Percentiles rank a stretch among this genome's conserved stretches.
These are phyloP conservation scores for Brevimyrus niger DNA, from an alignment of 2,113 vertebrate species.

Conservation along the genomic window DNA sequence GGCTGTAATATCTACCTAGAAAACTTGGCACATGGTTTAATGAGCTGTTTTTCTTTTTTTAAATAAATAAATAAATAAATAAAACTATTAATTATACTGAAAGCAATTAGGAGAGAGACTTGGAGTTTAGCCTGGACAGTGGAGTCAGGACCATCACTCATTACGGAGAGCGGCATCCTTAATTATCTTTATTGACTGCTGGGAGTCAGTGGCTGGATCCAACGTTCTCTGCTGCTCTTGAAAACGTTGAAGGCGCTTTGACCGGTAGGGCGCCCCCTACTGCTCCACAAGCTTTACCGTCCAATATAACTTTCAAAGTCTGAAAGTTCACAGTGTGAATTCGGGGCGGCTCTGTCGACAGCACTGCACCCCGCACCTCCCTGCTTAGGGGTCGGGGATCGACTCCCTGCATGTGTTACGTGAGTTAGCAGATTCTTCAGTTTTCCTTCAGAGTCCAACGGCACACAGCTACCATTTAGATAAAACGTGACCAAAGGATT, in stretches of 20 bases:
- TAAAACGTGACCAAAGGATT: background rate
- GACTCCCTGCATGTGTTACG: background rate
- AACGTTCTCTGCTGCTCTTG: background rate
- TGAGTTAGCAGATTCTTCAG: background rate
- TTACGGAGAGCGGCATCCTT: background rate
- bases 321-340: background rate
- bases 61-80: background rate
- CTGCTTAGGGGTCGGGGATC: background rate
- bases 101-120: background rate
- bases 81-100: conserved; percentile 8
- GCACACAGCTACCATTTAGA: background rate
- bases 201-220: background rate
- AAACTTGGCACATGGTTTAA: background rate
- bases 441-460: background rate
- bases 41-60: background rate
- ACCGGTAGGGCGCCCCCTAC: background rate
- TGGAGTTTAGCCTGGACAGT: background rate
- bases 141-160: background rate
- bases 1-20: background rate
- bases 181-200: background rate
- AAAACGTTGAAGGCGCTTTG: background rate
- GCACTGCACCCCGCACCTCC: background rate
- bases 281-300: background rate
- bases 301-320: background rate
- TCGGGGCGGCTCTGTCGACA: background rate